Evolutionary conservation across 2,888 invertebrate species (phyloP).

Genomic region (Tachina fera): DNA sequence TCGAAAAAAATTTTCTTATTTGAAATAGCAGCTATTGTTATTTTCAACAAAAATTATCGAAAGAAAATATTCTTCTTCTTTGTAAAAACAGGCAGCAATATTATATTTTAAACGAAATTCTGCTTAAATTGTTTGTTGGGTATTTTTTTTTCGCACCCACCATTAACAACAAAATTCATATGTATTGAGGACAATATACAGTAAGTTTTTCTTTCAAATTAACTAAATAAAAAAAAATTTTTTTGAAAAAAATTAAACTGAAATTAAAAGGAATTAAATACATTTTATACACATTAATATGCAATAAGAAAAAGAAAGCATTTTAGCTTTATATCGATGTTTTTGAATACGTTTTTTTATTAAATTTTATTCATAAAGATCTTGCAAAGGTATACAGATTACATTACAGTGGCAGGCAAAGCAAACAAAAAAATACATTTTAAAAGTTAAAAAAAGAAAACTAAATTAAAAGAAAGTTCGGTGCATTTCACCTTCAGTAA

Average conservation of each 20-base stretch:
- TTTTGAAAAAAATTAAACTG: slow-evolving; percentile 27
- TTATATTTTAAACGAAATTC: background rate
- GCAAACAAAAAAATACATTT: too few relatives aligned
- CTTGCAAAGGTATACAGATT: background rate
- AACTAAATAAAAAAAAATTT: slow-evolving; percentile 10
- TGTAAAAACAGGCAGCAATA: too few relatives aligned
- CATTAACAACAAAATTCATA: slow-evolving; percentile 29
- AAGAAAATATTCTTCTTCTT: too few relatives aligned
- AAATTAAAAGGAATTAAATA: slow-evolving; percentile 55
- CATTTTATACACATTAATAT: slow-evolving; percentile 33
- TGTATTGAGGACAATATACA: slow-evolving; percentile 67
- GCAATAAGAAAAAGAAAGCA: slow-evolving; percentile 5
- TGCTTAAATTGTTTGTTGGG: slow-evolving; percentile 30
- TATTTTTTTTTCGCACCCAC: background rate
- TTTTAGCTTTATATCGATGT: slow-evolving; percentile 49
- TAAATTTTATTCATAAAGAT: slow-evolving; percentile 6
- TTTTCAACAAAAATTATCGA: too few relatives aligned
- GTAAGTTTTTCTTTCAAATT: slow-evolving; percentile 49
- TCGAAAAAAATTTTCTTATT: too few relatives aligned
- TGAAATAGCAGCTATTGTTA: too few relatives aligned
- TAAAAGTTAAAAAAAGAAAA: too few relatives aligned
- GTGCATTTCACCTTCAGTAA: background rate
- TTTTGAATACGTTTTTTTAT: slow-evolving; percentile 26
- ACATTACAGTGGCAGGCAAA: slow-evolving; percentile 33
- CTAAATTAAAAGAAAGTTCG: too few relatives aligned